These are phyloP conservation scores for Mustelus asterias DNA, from an alignment of 2,113 vertebrate species.

Conservation along the genomic window DNA sequence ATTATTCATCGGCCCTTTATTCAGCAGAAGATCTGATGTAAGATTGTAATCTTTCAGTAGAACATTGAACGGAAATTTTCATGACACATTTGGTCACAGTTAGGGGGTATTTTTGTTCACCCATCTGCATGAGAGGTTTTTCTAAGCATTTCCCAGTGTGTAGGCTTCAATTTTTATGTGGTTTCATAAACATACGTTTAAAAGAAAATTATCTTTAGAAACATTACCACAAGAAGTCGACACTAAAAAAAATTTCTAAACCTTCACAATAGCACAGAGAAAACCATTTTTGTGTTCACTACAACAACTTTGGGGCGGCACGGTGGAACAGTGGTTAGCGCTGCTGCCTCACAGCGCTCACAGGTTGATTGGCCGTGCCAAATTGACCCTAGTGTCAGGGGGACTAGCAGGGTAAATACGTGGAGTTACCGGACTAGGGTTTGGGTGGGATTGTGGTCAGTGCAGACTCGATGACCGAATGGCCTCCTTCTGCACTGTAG, in stretches of 20 bases:
- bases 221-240: no score
- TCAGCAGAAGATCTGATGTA: neutral
- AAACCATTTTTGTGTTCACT: neutral
- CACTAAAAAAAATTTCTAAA: no score
- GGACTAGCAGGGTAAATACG: no score
- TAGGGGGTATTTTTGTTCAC: slow-evolving; percentile 14
- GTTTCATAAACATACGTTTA: neutral
- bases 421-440: no score
- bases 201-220: neutral
- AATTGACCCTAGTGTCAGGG: no score
- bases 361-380: no score
- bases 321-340: no score
- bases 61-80: slow-evolving; percentile 13
- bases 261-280: no score
- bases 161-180: neutral
- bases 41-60: slow-evolving; percentile 3
- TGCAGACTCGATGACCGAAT: no score
- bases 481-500: no score
- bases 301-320: neutral
- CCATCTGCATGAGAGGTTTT: neutral
- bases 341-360: no score
- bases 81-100: slow-evolving; percentile 5
- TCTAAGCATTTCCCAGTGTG: neutral
- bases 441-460: no score
- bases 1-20: neutral